These are phyloP conservation scores for Falco peregrinus DNA, from an alignment of 2,797 vertebrate genomes.

Conservation along the genomic window DNA sequence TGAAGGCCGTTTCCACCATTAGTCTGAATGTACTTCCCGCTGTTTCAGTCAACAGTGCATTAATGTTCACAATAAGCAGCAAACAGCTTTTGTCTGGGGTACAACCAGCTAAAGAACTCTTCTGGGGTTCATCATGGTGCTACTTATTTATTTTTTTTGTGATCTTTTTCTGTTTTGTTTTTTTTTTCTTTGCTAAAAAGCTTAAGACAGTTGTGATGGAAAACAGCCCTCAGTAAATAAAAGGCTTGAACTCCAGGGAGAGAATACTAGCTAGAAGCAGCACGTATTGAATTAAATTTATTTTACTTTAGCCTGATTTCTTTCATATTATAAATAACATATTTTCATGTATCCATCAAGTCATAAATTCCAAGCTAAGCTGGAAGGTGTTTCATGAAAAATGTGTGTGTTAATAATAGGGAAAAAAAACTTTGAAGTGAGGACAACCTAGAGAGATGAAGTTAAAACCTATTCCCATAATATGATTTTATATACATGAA, in stretches of 20 bases:
- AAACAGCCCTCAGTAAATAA: background rate
- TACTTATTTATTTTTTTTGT: too few species aligned
- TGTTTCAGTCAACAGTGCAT: background rate
- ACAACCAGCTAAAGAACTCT: background rate
- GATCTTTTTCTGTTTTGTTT: too few species aligned
- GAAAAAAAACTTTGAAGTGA: background rate
- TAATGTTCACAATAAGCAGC: background rate
- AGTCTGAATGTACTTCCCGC: background rate
- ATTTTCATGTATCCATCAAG: background rate
- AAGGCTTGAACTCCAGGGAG: background rate
- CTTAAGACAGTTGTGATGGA: background rate
- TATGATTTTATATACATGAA: background rate
- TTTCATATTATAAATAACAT: background rate
- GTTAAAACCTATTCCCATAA: background rate
- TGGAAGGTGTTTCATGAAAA: background rate
- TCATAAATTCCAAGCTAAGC: background rate
- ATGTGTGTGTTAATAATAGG: background rate
- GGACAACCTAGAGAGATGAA: background rate
- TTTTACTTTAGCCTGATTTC: background rate
- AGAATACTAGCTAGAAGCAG: background rate
- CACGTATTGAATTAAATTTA: background rate
- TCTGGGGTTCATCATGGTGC: background rate
- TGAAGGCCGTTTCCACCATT: background rate
- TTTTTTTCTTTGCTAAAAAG: background rate
- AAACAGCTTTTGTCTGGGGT: background rate